Conservation (phyloP, 2,888 invertebrate genomes). For the Lamproptera curius region DNA sequence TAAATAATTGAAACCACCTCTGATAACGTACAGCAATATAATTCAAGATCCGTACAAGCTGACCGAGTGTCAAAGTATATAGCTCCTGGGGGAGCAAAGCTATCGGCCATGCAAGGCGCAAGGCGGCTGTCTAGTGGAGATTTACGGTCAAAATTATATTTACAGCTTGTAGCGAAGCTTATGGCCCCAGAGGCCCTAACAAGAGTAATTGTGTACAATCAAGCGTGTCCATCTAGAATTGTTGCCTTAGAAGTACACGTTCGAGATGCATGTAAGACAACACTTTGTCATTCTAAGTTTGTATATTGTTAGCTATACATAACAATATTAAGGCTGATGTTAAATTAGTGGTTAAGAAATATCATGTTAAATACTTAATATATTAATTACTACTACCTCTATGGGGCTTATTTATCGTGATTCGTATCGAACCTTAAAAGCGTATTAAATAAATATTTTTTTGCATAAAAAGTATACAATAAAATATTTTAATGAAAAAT, state of each 20-base stretch:
- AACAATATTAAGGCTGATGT: too few relatives aligned
- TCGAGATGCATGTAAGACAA: not conserved
- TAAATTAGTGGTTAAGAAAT: too few relatives aligned
- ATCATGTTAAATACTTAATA: too few relatives aligned
- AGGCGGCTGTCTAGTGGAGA: conserved; percentile 26
- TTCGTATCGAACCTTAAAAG: too few relatives aligned
- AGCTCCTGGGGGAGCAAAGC: conserved; percentile 27
- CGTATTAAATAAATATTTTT: too few relatives aligned
- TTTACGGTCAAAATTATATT: conserved; percentile 28
- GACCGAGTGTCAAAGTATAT: conserved; percentile 29
- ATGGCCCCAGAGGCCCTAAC: conserved; percentile 5
- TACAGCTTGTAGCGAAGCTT: conserved; percentile 19
- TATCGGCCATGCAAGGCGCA: conserved; percentile 26
- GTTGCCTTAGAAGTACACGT: not conserved
- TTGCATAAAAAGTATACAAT: too few relatives aligned
- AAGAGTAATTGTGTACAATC: conserved; percentile 3
- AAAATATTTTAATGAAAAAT: too few relatives aligned
- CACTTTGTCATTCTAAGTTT: not conserved
- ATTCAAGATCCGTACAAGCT: conserved; percentile 16
- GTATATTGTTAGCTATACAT: too few relatives aligned
- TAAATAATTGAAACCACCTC: too few relatives aligned
- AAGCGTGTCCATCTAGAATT: conserved; percentile 7
- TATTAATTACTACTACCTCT: too few relatives aligned
- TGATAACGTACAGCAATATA: not conserved
- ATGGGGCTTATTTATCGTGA: too few relatives aligned